These are phyloP conservation scores for Ecdyonurus torrentis DNA, from an alignment of 2,888 invertebrate species.

Conservation along the genomic window DNA sequence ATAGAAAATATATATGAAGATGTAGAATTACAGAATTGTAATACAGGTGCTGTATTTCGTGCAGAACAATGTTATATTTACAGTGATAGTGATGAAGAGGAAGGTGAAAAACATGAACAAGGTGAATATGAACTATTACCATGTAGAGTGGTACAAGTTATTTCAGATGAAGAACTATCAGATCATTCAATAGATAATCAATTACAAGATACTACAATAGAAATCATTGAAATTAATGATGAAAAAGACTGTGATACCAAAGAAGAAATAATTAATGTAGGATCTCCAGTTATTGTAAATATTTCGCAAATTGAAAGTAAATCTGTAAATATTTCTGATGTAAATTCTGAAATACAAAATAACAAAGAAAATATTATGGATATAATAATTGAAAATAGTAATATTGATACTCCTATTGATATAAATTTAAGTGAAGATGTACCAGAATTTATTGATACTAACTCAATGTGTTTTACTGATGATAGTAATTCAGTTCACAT, in stretches of 20 bases:
- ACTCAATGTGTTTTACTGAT: no score
- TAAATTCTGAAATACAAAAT: no score
- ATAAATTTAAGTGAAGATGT: not conserved
- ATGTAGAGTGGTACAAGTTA: not conserved
- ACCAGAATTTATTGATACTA: no score
- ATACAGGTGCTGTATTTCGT: not conserved
- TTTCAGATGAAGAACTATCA: not conserved
- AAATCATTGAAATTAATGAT: not conserved
- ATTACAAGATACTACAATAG: not conserved
- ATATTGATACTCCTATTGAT: no score
- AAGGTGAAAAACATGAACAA: not conserved
- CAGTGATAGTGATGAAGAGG: not conserved
- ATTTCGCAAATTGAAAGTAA: not conserved
- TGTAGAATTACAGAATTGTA: conserved; percentile 45
- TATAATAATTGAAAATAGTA: no score
- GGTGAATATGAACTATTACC: conserved; percentile 3
- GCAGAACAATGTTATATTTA: not conserved
- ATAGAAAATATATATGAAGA: conserved; percentile 24
- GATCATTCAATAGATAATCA: not conserved
- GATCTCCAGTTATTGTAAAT: not conserved
- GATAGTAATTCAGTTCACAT: no score
- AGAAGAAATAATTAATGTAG: not conserved
- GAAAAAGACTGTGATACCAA: not conserved
- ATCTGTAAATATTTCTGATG: no score
- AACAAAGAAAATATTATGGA: not conserved